Conservation (phyloP, 1,140 invertebrate genomes). For the Ips typographus region DNA sequence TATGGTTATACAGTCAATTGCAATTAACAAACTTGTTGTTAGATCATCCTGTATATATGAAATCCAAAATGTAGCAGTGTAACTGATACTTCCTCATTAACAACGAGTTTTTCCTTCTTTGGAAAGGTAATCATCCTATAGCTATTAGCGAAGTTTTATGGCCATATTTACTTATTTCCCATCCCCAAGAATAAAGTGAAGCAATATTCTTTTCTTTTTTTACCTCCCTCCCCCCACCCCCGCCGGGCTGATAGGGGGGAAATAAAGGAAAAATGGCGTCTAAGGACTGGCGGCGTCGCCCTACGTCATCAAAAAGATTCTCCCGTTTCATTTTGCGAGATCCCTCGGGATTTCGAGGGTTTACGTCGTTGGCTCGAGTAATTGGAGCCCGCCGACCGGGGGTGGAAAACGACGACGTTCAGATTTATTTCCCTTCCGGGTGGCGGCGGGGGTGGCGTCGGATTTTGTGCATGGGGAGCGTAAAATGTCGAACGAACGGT, state of each 20-base stretch:
- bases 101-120: too few relatives aligned
- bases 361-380: conserved; percentile 32
- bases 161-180: background rate
- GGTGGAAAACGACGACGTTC: conserved; percentile 13
- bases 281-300: conserved; percentile 23
- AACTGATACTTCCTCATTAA: too few relatives aligned
- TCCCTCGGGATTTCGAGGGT: conserved; percentile 29
- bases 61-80: background rate
- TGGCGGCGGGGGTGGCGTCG: conserved; percentile 22
- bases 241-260: background rate
- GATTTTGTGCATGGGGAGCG: conserved; percentile 14
- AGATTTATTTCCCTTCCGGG: conserved; percentile 31
- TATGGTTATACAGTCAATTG: too few relatives aligned
- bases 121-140: too few relatives aligned
- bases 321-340: conserved; percentile 25
- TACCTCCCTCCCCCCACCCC: too few relatives aligned
- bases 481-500: conserved; percentile 17
- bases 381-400: conserved; percentile 22
- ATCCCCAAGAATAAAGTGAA: conserved; percentile 7
- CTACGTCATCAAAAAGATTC: conserved; percentile 28
- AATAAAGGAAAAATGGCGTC: conserved; percentile 24
- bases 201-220: conserved; percentile 5
- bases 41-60: background rate
- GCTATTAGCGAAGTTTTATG: too few relatives aligned
- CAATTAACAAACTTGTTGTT: too few relatives aligned